These are phyloP conservation scores for Polyploca ridens DNA, from an alignment of 2,888 invertebrate species.

Conservation along the genomic window DNA sequence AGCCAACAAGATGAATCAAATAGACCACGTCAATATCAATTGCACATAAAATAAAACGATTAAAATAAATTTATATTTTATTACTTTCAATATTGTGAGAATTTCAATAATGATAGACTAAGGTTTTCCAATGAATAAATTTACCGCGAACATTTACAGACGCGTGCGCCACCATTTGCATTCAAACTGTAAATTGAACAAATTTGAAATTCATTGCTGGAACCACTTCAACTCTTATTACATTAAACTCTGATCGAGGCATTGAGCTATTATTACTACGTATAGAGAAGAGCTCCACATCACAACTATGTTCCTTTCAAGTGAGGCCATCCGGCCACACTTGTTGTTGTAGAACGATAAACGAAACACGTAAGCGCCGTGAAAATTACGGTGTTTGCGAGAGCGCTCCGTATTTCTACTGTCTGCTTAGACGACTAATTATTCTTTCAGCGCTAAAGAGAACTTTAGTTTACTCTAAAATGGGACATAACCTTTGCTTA, in stretches of 20 bases:
- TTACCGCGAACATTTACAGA: constrained; percentile 35
- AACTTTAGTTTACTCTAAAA: no score
- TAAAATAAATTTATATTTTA: constrained; percentile 29
- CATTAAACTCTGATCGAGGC: constrained; percentile 6
- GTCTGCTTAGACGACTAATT: no score
- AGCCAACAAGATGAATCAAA: background rate
- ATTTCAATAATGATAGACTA: constrained; percentile 32
- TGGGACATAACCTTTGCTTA: no score
- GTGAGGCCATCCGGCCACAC: no score
- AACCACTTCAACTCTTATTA: constrained; percentile 37
- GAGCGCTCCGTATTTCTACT: no score
- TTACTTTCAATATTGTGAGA: constrained; percentile 20
- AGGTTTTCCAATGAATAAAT: constrained; percentile 73
- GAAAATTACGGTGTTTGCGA: no score
- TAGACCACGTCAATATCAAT: background rate
- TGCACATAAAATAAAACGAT: background rate
- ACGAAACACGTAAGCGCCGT: no score
- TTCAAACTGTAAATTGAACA: constrained; percentile 58
- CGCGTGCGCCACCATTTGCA: constrained; percentile 54
- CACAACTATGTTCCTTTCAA: no score
- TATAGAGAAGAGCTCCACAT: no score
- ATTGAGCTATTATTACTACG: no score
- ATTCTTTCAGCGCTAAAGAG: no score
- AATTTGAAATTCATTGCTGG: constrained; percentile 70
- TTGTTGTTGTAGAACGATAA: no score